These are phyloP conservation scores for Meghimatium bilineatum DNA, from an alignment of 2,888 invertebrate species.

Conservation along the genomic window DNA sequence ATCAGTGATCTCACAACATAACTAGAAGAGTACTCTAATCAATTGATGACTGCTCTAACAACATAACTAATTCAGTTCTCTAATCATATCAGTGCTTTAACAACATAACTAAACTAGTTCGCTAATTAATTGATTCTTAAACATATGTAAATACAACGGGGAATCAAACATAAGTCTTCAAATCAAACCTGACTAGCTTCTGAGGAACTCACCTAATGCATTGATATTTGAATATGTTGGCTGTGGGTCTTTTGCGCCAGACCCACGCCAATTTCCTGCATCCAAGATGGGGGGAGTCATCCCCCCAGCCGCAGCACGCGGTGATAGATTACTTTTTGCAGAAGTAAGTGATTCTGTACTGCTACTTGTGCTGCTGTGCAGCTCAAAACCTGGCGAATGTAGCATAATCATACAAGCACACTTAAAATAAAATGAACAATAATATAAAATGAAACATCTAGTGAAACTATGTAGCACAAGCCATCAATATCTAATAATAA, in stretches of 20 bases:
- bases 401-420: slow-evolving; percentile 1
- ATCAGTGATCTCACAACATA: background rate
- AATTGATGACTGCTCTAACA: too few species aligned
- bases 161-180: too few species aligned
- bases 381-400: slow-evolving; percentile 60
- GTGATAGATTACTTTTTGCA: slow-evolving; percentile 60
- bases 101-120: too few species aligned
- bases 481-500: background rate
- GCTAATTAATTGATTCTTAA: too few species aligned
- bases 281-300: slow-evolving; percentile 49
- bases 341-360: slow-evolving; percentile 90
- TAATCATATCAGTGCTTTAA: too few species aligned
- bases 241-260: slow-evolving; percentile 49
- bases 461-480: background rate
- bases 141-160: too few species aligned
- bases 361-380: slow-evolving; percentile 81
- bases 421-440: background rate
- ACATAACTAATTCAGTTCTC: too few species aligned
- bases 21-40: background rate
- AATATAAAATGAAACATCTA: background rate
- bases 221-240: slow-evolving; percentile 62
- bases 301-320: slow-evolving; percentile 42
- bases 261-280: slow-evolving; percentile 49
- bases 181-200: too few species aligned
- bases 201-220: slow-evolving; percentile 58